Conservation (phyloP, 2,888 invertebrate genomes). For the Onchidella celtica region DNA sequence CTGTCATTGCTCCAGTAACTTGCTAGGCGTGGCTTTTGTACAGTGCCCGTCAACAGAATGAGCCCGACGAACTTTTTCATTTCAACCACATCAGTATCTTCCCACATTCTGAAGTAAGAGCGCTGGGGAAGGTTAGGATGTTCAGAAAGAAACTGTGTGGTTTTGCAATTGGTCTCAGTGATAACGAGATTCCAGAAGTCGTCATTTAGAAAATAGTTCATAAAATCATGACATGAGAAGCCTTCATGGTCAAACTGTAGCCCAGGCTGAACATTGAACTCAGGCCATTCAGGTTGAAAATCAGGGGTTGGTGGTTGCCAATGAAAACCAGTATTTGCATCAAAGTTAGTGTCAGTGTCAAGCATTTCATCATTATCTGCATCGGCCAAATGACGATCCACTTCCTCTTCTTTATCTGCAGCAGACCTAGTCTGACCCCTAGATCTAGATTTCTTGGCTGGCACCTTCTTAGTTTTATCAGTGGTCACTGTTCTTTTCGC, state of each 20-base stretch:
- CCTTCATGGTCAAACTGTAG: neutral
- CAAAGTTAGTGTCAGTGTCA: neutral
- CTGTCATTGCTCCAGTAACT: too few relatives aligned
- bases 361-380: neutral
- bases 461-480: neutral
- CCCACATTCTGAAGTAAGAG: neutral
- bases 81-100: neutral
- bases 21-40: too few relatives aligned
- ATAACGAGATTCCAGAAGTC: constrained; percentile 5
- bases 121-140: neutral
- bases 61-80: too few relatives aligned
- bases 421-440: neutral
- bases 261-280: neutral
- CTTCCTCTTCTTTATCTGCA: neutral
- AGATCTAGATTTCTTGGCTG: neutral
- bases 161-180: neutral
- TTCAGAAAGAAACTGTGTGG: neutral
- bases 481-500: neutral
- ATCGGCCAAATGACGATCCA: neutral
- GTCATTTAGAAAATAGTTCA: neutral
- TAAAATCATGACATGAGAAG: neutral
- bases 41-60: too few relatives aligned
- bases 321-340: neutral
- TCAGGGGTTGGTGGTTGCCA: neutral
- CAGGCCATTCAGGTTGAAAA: constrained; percentile 7